Evolutionary conservation across 2,113 vertebrate genomes (phyloP).

Genomic region (Myocastor coypus): DNA sequence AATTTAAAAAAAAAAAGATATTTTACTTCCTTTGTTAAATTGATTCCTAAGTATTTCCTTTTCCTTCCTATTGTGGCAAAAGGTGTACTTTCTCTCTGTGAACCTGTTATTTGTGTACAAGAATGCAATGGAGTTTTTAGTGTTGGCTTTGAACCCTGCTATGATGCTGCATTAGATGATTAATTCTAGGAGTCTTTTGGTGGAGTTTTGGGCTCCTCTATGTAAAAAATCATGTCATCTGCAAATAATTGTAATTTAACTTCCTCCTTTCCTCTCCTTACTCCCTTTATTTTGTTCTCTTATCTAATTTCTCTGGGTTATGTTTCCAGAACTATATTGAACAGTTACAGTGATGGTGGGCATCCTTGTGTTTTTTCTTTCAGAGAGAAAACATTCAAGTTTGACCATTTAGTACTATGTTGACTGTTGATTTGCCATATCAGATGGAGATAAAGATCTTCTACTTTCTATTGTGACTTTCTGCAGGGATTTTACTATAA

Average conservation of each 20-base stretch:
- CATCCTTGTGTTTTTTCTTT: neutral
- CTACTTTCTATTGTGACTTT: neutral
- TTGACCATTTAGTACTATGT: neutral
- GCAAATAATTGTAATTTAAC: too few relatives aligned
- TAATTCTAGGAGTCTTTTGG: neutral
- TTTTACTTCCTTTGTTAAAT: neutral
- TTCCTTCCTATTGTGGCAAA: neutral
- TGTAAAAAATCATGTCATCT: neutral
- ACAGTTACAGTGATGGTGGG: neutral
- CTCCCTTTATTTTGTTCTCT: too few relatives aligned
- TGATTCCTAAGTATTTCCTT: neutral
- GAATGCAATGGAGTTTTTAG: neutral
- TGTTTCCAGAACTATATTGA: too few relatives aligned
- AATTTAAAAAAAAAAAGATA: too few relatives aligned
- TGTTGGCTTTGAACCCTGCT: neutral
- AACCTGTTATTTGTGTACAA: too few relatives aligned
- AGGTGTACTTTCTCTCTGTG: too few relatives aligned
- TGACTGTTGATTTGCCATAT: neutral
- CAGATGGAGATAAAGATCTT: neutral
- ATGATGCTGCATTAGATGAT: too few relatives aligned
- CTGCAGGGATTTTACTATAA: neutral
- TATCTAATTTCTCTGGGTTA: too few relatives aligned
- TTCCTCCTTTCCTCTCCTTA: too few relatives aligned
- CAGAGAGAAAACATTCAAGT: neutral
- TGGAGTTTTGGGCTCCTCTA: neutral